phyloP scores from a whole-genome alignment of 2,888 invertebrate species.

The Antitype chi region DNA sequence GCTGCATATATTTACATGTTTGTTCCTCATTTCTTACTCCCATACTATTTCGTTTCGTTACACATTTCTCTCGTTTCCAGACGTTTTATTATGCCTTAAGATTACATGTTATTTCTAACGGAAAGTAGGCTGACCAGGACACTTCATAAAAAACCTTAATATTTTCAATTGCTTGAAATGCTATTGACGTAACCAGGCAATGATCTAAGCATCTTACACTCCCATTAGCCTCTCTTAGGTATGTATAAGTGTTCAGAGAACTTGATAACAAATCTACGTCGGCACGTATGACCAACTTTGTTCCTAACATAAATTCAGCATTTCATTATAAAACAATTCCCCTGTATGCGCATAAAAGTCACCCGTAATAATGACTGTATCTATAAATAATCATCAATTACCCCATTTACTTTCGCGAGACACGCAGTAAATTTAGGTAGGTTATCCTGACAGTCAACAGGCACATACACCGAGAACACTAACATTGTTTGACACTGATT shows the following conservation, averaged over 20 bases:
- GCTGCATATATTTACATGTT: conserved; percentile 2
- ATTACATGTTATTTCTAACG: background rate
- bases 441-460: background rate
- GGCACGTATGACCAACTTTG: conserved; percentile 5
- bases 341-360: background rate
- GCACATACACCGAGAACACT: too few relatives aligned
- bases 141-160: conserved; percentile 17
- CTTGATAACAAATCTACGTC: conserved; percentile 2
- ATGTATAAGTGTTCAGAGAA: conserved; percentile 9
- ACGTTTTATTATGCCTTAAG: background rate
- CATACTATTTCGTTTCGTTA: background rate
- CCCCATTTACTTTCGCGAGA: background rate
- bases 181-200: conserved; percentile 13
- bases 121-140: conserved; percentile 7
- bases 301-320: background rate
- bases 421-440: background rate
- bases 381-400: background rate
- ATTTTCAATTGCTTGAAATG: conserved; percentile 17
- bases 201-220: conserved; percentile 2
- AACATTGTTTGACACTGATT: too few relatives aligned
- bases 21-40: background rate
- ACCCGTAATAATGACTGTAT: background rate
- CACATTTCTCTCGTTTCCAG: background rate
- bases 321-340: conserved; percentile 6
- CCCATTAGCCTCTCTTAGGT: conserved; percentile 7